These are phyloP conservation scores for Limnephilus auricula DNA, from an alignment of 2,888 invertebrate genomes.

Conservation along the genomic window DNA sequence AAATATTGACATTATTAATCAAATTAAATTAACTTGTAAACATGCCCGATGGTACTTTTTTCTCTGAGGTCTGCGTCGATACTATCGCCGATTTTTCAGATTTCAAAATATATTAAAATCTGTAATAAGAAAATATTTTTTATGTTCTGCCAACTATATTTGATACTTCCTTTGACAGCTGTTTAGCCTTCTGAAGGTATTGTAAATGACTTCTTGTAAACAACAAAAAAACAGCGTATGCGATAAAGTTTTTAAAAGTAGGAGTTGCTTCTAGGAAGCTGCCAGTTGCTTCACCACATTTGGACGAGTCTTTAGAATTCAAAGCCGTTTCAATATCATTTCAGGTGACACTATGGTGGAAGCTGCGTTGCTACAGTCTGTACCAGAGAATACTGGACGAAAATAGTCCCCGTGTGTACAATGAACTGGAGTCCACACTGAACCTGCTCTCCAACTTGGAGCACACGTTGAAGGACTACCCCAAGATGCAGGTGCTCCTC, in stretches of 20 bases:
- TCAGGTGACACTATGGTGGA: conserved; percentile 83
- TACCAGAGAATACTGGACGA: conserved; percentile 90
- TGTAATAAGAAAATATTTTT: no score
- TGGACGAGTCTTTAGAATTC: not conserved
- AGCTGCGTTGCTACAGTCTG: conserved; percentile 83
- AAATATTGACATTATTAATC: conserved; percentile 67
- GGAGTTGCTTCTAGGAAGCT: no score
- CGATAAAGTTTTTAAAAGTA: no score
- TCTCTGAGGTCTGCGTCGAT: no score
- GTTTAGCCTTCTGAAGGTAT: no score
- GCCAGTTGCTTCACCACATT: not conserved
- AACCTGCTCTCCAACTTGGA: conserved; percentile 73
- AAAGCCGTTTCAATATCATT: conserved; percentile 53
- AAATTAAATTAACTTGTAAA: not conserved
- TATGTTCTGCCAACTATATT: no score
- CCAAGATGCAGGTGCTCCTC: conserved; percentile 72
- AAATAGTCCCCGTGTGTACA: conserved; percentile 82
- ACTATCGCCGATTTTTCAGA: no score
- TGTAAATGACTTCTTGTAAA: no score
- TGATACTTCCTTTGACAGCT: no score
- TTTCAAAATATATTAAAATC: no score
- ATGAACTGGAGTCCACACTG: conserved; percentile 77
- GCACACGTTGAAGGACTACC: conserved; percentile 70
- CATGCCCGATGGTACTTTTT: no score
- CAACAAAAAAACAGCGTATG: no score